Evolutionary conservation across 2,888 invertebrate species (phyloP).

Genomic region (Andrena fulva): DNA sequence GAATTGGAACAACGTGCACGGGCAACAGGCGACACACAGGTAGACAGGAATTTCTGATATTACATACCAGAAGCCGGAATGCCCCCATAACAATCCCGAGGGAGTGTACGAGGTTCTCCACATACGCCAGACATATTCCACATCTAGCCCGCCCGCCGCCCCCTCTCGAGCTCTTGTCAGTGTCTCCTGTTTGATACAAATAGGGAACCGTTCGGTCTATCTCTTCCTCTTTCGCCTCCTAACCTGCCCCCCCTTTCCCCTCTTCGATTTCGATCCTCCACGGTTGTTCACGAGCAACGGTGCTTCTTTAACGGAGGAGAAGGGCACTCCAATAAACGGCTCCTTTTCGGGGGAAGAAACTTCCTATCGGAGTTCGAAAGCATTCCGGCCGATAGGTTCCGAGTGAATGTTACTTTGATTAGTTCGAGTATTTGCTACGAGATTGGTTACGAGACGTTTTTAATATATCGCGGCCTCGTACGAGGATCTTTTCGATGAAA

Average conservation of each 20-base stretch:
- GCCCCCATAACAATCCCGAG: constrained; percentile 76
- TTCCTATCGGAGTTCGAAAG: constrained; percentile 25
- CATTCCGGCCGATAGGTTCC: background rate
- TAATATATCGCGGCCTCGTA: no score
- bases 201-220: constrained; percentile 52
- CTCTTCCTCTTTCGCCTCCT: constrained; percentile 33
- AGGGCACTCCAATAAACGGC: constrained; percentile 43
- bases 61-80: constrained; percentile 81
- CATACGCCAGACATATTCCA: constrained; percentile 72
- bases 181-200: constrained; percentile 64
- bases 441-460: no score
- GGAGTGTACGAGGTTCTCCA: constrained; percentile 73
- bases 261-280: constrained; percentile 37
- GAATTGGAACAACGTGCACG: constrained; percentile 69
- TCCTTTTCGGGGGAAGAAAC: constrained; percentile 29
- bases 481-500: no score
- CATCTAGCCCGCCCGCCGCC: constrained; percentile 63
- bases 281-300: constrained; percentile 40
- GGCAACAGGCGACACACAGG: constrained; percentile 78
- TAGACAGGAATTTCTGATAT: constrained; percentile 81
- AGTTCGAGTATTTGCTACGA: background rate
- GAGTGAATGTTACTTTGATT: constrained; percentile 13
- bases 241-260: background rate
- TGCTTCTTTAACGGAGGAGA: constrained; percentile 38
- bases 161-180: constrained; percentile 45